These are phyloP conservation scores for Cydia strobilella DNA, from an alignment of 1,140 invertebrate genomes.

Conservation along the genomic window DNA sequence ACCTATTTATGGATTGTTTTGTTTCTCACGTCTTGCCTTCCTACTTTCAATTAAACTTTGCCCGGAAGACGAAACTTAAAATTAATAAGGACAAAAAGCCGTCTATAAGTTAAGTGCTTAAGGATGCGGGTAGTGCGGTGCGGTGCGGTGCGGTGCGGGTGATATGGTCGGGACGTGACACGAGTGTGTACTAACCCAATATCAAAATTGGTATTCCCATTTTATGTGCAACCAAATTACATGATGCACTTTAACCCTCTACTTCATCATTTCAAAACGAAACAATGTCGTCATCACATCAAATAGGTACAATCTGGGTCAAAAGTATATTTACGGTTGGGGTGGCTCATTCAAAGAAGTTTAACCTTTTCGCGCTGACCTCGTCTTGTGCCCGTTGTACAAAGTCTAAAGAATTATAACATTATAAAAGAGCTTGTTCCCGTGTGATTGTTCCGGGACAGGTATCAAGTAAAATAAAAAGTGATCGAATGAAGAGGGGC, in stretches of 20 bases:
- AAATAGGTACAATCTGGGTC: slow-evolving; percentile 32
- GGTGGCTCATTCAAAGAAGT: slow-evolving; percentile 16
- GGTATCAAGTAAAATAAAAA: slow-evolving; percentile 57
- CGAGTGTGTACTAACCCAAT: background rate
- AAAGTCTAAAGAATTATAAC: slow-evolving; percentile 34
- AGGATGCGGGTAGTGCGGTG: slow-evolving; percentile 24
- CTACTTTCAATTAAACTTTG: slow-evolving; percentile 7
- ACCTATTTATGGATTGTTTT: slow-evolving; percentile 3
- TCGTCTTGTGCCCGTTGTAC: slow-evolving; percentile 41
- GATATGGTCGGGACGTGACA: slow-evolving; percentile 3
- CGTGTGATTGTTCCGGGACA: slow-evolving; percentile 67
- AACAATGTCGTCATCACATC: slow-evolving; percentile 2
- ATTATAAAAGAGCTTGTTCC: slow-evolving; percentile 47
- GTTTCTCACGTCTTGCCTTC: slow-evolving; percentile 3
- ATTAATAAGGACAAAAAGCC: slow-evolving; percentile 20
- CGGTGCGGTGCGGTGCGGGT: no score
- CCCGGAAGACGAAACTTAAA: slow-evolving; percentile 19
- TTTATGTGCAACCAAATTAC: background rate
- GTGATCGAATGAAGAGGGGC: slow-evolving; percentile 57
- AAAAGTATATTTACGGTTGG: slow-evolving; percentile 32
- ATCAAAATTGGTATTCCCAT: background rate
- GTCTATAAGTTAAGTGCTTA: slow-evolving; percentile 7
- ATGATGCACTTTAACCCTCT: background rate
- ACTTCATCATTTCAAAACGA: background rate
- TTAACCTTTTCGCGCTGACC: slow-evolving; percentile 45